phyloP scores from a whole-genome alignment of 2,797 vertebrate genomes.

The Melanotaenia boesemani region DNA sequence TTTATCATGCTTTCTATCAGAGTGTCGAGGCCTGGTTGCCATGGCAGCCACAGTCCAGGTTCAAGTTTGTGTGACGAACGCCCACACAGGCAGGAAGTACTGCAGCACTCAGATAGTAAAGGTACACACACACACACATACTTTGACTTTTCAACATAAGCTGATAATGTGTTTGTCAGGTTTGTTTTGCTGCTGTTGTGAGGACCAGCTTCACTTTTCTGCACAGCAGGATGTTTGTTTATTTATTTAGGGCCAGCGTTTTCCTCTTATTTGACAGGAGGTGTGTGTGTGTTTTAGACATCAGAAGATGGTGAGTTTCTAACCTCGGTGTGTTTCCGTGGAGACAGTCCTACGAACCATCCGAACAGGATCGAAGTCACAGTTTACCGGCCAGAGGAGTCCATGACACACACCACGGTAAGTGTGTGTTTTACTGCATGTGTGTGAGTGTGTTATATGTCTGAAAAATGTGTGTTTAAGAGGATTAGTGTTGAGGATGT shows the following conservation, averaged over 20 bases:
- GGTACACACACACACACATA: constrained; percentile 28
- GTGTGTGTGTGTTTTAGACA: constrained; percentile 7
- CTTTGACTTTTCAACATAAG: not conserved
- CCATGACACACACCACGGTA: constrained; percentile 5
- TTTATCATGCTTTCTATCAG: constrained; percentile 3
- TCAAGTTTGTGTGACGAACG: constrained; percentile 33
- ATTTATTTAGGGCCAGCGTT: not conserved
- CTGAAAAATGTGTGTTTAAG: constrained; percentile 30
- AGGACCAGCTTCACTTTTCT: constrained; percentile 1
- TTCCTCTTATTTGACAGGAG: not conserved
- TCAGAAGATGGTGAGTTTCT: constrained; percentile 17
- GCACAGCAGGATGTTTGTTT: no score
- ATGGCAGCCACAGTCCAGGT: constrained; percentile 21
- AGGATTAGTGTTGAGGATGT: constrained; percentile 59
- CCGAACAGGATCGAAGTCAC: constrained; percentile 43
- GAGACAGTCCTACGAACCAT: constrained; percentile 12
- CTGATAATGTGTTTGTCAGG: not conserved
- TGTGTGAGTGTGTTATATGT: constrained; percentile 9
- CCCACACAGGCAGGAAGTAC: constrained; percentile 40
- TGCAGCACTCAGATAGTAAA: constrained; percentile 24
- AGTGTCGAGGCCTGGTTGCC: constrained; percentile 12
- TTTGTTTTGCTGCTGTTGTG: not conserved
- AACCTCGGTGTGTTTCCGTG: constrained; percentile 34
- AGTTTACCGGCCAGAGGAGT: constrained; percentile 12
- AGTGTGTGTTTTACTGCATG: constrained; percentile 71